These are phyloP conservation scores for Asbolus verrucosus DNA, from an alignment of 1,140 invertebrate genomes.

Conservation along the genomic window DNA sequence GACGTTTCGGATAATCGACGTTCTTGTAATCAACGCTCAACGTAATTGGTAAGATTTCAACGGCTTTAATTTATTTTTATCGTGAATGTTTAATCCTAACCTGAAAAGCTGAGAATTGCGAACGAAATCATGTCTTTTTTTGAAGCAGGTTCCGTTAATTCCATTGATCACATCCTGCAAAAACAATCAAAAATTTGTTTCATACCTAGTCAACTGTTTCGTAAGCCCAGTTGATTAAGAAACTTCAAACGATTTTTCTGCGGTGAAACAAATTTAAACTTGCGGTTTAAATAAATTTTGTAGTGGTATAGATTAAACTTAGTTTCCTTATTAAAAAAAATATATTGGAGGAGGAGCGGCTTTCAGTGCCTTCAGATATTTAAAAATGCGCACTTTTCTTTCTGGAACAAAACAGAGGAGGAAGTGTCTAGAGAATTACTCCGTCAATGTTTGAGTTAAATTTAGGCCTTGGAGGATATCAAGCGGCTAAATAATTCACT, in stretches of 20 bases:
- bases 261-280: too few species aligned
- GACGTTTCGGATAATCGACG: slow-evolving; percentile 32
- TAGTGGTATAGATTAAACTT: too few species aligned
- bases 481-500: slow-evolving; percentile 28
- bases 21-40: slow-evolving; percentile 30
- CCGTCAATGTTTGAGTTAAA: slow-evolving; percentile 33
- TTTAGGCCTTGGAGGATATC: slow-evolving; percentile 25
- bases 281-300: too few species aligned
- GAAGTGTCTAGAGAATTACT: slow-evolving; percentile 5
- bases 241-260: slow-evolving; percentile 5
- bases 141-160: slow-evolving; percentile 22
- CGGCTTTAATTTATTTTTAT: slow-evolving; percentile 29
- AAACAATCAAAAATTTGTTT: slow-evolving; percentile 8
- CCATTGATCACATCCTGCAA: slow-evolving; percentile 12
- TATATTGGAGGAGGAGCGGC: too few species aligned
- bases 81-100: slow-evolving; percentile 32
- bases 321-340: too few species aligned
- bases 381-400: slow-evolving; percentile 7
- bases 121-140: slow-evolving; percentile 19
- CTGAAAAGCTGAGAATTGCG: slow-evolving; percentile 20
- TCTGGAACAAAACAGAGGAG: not conserved
- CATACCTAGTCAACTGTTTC: not conserved
- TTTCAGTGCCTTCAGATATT: slow-evolving; percentile 5
- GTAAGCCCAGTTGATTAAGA: slow-evolving; percentile 7
- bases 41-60: slow-evolving; percentile 36